phyloP scores from a whole-genome alignment of 2,797 vertebrate species.

The Crypturellus tataupa region DNA sequence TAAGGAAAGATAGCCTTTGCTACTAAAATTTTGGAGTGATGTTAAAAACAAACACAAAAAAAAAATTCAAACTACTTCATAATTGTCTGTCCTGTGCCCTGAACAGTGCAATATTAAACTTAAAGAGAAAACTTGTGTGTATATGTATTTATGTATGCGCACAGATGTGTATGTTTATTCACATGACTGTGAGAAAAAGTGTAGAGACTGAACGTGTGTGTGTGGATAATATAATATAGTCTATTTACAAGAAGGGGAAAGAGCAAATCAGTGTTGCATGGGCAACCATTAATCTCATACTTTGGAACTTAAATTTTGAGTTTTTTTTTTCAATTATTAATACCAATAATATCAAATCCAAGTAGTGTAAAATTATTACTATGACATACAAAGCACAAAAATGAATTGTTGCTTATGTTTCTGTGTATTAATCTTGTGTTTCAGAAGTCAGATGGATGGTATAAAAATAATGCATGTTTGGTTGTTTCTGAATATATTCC shows the following conservation, averaged over 20 bases:
- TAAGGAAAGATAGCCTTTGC: background rate
- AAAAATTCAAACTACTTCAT: background rate
- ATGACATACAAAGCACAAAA: background rate
- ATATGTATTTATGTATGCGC: background rate
- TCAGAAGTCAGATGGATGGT: background rate
- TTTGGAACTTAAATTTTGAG: background rate
- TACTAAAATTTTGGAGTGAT: background rate
- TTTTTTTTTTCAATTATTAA: background rate
- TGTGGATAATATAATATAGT: background rate
- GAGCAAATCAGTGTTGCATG: background rate
- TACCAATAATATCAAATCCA: background rate
- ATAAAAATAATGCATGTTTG: background rate
- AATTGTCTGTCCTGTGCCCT: background rate
- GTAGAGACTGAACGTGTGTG: background rate
- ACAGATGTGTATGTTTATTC: background rate
- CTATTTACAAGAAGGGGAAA: background rate
- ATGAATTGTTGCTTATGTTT: background rate
- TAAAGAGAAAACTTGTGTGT: background rate
- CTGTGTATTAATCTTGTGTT: background rate
- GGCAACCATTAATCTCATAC: background rate
- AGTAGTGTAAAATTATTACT: background rate
- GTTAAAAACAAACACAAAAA: background rate
- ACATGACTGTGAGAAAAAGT: no score
- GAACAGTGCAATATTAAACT: background rate
- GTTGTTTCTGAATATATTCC: background rate